phyloP scores from a whole-genome alignment of 2,888 invertebrate species.

The Periphyllus acericola region DNA sequence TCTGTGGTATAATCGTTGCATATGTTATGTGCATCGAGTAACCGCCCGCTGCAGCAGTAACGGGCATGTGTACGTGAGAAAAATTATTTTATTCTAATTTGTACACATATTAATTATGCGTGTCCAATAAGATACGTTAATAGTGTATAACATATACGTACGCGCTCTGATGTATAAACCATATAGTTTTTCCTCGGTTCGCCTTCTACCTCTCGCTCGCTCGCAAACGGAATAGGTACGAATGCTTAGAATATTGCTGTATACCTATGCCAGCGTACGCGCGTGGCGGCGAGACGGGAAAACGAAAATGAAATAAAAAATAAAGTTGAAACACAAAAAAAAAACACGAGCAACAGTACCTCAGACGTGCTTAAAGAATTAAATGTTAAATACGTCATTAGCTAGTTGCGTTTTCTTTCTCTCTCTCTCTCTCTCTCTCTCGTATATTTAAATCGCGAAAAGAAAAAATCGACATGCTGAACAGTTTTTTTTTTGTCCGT shows the following conservation, averaged over 20 bases:
- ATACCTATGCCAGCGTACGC: background rate
- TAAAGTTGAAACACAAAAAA: background rate
- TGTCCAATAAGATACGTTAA: no score
- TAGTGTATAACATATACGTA: background rate
- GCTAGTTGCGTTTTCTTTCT: conserved; percentile 13
- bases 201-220: background rate
- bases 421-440: no score
- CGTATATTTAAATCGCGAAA: background rate
- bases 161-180: background rate
- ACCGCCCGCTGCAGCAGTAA: no score
- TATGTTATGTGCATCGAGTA: no score
- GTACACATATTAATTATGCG: background rate
- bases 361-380: conserved; percentile 46
- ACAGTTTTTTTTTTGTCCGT: background rate
- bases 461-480: conserved; percentile 15
- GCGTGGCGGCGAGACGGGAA: background rate
- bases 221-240: background rate
- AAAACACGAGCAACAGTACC: conserved; percentile 46
- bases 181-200: conserved; percentile 28
- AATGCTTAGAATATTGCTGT: background rate
- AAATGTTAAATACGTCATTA: conserved; percentile 45
- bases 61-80: background rate
- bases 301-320: background rate
- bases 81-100: background rate
- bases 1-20: no score